A percentile compares a stretch with the other conserved stretches of the same genome.
These are phyloP conservation scores for Ischnura elegans DNA, from an alignment of 2,888 invertebrate species.

Conservation along the genomic window DNA sequence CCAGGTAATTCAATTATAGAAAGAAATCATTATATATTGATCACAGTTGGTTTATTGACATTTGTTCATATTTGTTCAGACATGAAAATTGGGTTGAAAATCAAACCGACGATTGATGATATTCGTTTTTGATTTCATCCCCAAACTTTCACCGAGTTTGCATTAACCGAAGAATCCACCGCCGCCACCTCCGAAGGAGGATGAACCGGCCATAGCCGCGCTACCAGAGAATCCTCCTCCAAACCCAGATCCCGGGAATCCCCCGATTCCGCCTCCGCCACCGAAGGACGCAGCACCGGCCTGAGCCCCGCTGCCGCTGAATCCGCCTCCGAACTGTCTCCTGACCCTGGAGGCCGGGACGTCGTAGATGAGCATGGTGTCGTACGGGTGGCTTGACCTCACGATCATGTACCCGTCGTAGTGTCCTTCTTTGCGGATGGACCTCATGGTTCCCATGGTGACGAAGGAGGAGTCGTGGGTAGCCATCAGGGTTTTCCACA, in stretches of 20 bases:
- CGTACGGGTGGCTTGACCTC: neutral
- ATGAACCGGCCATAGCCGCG: neutral
- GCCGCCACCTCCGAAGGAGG: neutral
- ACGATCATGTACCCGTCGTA: neutral
- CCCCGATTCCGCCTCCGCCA: conserved; percentile 75
- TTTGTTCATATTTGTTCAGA: neutral
- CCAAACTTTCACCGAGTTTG: neutral
- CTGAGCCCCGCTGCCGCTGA: neutral
- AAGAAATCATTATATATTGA: no score
- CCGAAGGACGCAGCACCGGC: conserved; percentile 73
- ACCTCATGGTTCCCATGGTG: neutral
- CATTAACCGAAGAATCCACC: neutral
- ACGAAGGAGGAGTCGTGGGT: neutral
- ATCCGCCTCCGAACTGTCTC: conserved; percentile 28
- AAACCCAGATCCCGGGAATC: conserved; percentile 23
- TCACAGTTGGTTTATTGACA: neutral
- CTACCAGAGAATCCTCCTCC: neutral
- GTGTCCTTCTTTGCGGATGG: neutral
- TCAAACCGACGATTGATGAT: neutral
- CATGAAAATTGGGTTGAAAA: no score
- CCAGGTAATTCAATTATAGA: no score
- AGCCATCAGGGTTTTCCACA: neutral
- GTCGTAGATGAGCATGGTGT: neutral
- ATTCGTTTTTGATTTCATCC: neutral
- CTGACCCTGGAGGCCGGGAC: neutral